Evolutionary conservation across 1,140 invertebrate species (phyloP).

Genomic region (Bombus turneri): DNA sequence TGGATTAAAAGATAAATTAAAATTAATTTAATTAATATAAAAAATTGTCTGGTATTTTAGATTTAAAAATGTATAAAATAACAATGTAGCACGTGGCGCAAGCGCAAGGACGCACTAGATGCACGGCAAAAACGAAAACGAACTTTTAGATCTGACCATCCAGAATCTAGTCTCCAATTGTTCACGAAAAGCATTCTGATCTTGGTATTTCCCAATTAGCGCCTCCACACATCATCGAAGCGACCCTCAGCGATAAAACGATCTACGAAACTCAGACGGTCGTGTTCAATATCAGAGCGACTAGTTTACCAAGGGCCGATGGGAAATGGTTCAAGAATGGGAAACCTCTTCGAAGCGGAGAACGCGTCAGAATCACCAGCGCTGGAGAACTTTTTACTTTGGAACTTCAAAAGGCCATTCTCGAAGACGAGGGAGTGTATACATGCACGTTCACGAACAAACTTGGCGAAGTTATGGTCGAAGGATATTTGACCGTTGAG

Average conservation of each 20-base stretch:
- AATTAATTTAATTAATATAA: too few relatives aligned
- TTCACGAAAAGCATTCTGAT: neutral
- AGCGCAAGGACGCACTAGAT: slow-evolving; percentile 32
- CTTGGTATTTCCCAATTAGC: slow-evolving; percentile 81
- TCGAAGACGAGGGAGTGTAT: slow-evolving; percentile 90
- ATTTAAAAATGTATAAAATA: slow-evolving; percentile 11
- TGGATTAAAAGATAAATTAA: too few relatives aligned
- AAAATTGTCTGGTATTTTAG: slow-evolving; percentile 18
- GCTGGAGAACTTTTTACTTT: slow-evolving; percentile 89
- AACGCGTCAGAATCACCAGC: slow-evolving; percentile 86
- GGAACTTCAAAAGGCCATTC: slow-evolving; percentile 86
- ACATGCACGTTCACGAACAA: slow-evolving; percentile 89
- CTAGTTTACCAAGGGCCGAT: slow-evolving; percentile 88
- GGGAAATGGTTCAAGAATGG: slow-evolving; percentile 91
- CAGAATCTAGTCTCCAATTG: neutral
- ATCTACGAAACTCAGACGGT: slow-evolving; percentile 90
- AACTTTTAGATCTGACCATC: neutral
- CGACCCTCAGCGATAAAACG: slow-evolving; percentile 88
- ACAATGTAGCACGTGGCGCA: slow-evolving; percentile 40
- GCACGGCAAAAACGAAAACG: slow-evolving; percentile 28
- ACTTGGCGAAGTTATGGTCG: slow-evolving; percentile 87
- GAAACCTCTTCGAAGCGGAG: slow-evolving; percentile 84
- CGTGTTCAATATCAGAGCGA: slow-evolving; percentile 88
- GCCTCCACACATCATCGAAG: slow-evolving; percentile 88
- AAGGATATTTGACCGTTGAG: slow-evolving; percentile 88